Percentiles rank a stretch among this genome's conserved stretches.
phyloP scores from a whole-genome alignment of 2,797 vertebrate genomes.

The Anolis apletophallus region DNA sequence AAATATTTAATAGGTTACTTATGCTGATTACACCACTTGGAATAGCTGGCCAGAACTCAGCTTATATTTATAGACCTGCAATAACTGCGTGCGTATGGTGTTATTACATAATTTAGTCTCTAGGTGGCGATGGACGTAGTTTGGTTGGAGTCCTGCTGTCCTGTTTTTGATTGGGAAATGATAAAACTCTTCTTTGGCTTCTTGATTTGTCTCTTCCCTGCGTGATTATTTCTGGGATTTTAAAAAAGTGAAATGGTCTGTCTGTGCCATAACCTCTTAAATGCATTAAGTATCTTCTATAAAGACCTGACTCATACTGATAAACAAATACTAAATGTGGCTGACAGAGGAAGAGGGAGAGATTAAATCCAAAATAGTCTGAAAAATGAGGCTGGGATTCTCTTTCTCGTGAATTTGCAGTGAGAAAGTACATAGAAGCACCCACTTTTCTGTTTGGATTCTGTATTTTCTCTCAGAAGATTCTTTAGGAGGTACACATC shows the following conservation, averaged over 20 bases:
- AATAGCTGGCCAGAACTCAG: not conserved
- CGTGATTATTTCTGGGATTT: rapidly evolving
- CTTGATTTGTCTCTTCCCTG: not conserved
- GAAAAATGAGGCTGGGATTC: slow-evolving; percentile 33
- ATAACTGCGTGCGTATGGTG: not conserved
- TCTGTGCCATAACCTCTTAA: not conserved
- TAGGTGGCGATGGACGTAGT: not conserved
- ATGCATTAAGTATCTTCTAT: not conserved
- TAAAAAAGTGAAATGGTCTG: not conserved
- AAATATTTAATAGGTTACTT: not conserved
- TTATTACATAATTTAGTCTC: slow-evolving; percentile 2
- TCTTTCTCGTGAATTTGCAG: slow-evolving; percentile 29
- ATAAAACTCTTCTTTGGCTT: not conserved
- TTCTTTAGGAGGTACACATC: too few relatives aligned
- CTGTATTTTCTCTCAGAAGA: too few relatives aligned
- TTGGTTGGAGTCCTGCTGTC: not conserved
- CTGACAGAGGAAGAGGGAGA: slow-evolving; percentile 20
- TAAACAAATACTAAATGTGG: slow-evolving; percentile 25
- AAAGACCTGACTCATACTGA: slow-evolving; percentile 23
- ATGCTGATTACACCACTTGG: rapidly evolving
- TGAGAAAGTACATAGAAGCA: slow-evolving; percentile 10
- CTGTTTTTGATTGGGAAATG: too few relatives aligned
- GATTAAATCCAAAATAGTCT: slow-evolving; percentile 38
- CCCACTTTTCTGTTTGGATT: slow-evolving; percentile 29
- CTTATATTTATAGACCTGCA: slow-evolving; percentile 14